phyloP scores from a whole-genome alignment of 2,797 vertebrate species.

The Champsocephalus gunnari region DNA sequence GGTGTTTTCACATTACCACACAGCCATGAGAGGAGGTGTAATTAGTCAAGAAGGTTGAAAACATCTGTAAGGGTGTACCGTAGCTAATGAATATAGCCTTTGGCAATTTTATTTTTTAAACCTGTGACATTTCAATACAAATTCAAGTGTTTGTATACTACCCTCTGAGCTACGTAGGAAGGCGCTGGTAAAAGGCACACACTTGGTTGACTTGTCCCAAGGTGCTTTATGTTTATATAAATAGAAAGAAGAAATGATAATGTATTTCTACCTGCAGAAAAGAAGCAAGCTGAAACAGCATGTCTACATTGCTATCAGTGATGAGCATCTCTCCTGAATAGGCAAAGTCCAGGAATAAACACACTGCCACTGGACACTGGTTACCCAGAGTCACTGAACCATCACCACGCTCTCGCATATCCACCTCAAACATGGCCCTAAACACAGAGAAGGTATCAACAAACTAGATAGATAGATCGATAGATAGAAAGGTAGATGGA shows the following conservation, averaged over 20 bases:
- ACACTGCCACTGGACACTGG: constrained; percentile 88
- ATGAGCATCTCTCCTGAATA: constrained; percentile 93
- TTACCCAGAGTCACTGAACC: constrained; percentile 92
- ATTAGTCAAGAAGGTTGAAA: no score
- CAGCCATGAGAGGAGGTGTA: not conserved
- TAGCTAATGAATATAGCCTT: not conserved
- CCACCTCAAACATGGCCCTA: constrained; percentile 97
- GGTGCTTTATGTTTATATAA: not conserved
- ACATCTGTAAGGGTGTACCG: not conserved
- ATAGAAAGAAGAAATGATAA: not conserved
- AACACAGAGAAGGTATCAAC: constrained; percentile 37
- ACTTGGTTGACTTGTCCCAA: not conserved
- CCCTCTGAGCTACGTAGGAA: not conserved
- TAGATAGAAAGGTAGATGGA: no score
- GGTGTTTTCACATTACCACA: not conserved
- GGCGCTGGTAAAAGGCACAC: not conserved
- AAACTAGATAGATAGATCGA: not conserved
- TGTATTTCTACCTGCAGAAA: constrained; percentile 81
- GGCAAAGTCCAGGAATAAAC: constrained; percentile 94
- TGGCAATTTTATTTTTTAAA: not conserved
- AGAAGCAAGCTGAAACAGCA: constrained; percentile 90
- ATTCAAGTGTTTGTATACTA: not conserved
- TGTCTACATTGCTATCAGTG: constrained; percentile 93
- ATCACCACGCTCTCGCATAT: constrained; percentile 94
- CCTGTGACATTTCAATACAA: not conserved